Conservation (phyloP, 2,888 invertebrate species). For the Leucoptera coffeella region DNA sequence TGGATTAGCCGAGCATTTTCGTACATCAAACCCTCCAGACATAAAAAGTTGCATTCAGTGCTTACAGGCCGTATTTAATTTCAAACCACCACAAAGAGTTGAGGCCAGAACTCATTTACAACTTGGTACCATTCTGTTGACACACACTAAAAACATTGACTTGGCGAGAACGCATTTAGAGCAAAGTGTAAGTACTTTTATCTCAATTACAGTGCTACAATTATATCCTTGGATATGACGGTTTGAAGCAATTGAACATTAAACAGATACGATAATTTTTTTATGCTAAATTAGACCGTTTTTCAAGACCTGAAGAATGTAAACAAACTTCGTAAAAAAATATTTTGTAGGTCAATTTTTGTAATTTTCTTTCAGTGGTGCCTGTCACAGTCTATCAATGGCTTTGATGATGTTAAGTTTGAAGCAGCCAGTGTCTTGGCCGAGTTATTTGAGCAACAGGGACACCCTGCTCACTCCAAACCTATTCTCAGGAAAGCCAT, state of each 20-base stretch:
- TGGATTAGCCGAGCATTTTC: constrained; percentile 94
- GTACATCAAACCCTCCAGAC: constrained; percentile 92
- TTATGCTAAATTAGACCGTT: too few relatives aligned
- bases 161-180: constrained; percentile 92
- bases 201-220: too few relatives aligned
- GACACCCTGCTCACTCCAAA: constrained; percentile 77
- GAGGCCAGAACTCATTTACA: constrained; percentile 96
- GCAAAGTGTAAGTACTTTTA: constrained; percentile 91
- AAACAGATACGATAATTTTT: too few relatives aligned
- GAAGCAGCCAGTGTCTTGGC: constrained; percentile 93
- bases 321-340: constrained; percentile 30
- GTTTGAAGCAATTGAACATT: too few relatives aligned
- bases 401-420: constrained; percentile 94
- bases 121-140: constrained; percentile 89
- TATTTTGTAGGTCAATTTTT: constrained; percentile 35
- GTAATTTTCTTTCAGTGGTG: constrained; percentile 71
- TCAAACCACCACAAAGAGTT: constrained; percentile 89
- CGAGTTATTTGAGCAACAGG: constrained; percentile 85
- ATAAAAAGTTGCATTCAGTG: constrained; percentile 97
- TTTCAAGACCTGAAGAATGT: constrained; percentile 41
- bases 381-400: constrained; percentile 79
- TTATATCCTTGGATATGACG: too few relatives aligned
- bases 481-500: constrained; percentile 89
- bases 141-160: constrained; percentile 94
- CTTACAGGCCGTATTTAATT: constrained; percentile 92